These are phyloP conservation scores for Perithous albicinctus DNA, from an alignment of 2,888 invertebrate genomes.

Conservation along the genomic window DNA sequence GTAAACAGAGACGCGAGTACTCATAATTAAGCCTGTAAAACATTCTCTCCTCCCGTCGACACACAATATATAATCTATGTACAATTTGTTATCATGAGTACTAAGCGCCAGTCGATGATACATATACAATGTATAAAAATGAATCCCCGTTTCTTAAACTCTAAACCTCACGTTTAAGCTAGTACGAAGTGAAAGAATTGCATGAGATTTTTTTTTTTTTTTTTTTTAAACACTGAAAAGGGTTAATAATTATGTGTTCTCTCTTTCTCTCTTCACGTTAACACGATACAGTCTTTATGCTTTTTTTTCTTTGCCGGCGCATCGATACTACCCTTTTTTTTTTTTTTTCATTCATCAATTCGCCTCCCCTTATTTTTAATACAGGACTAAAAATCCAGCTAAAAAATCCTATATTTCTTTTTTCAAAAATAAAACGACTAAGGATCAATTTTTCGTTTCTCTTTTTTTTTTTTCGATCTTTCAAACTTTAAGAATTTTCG, in stretches of 20 bases:
- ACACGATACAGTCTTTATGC: conserved; percentile 70
- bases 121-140: conserved; percentile 70
- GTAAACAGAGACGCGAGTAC: conserved; percentile 17
- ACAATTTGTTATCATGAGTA: conserved; percentile 60
- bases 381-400: conserved; percentile 18
- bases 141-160: conserved; percentile 50
- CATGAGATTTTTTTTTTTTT: too few species aligned
- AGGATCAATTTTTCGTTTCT: too few species aligned
- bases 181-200: conserved; percentile 56
- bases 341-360: conserved; percentile 38
- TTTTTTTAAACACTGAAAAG: conserved; percentile 29
- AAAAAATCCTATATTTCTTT: conserved; percentile 24
- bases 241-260: conserved; percentile 50
- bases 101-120: conserved; percentile 59
- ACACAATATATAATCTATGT: conserved; percentile 30
- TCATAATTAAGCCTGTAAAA: conserved; percentile 32
- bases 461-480: conserved; percentile 5
- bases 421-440: conserved; percentile 1
- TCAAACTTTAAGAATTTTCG: background rate
- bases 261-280: conserved; percentile 49
- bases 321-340: conserved; percentile 45
- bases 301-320: conserved; percentile 41
- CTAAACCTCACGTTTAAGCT: conserved; percentile 58
- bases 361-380: conserved; percentile 7
- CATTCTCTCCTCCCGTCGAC: conserved; percentile 16